Evolutionary conservation across 1,140 invertebrate genomes (phyloP), one percentile per base, ranked within the genome.

Genomic region (Saxidomus purpurata): DNA sequence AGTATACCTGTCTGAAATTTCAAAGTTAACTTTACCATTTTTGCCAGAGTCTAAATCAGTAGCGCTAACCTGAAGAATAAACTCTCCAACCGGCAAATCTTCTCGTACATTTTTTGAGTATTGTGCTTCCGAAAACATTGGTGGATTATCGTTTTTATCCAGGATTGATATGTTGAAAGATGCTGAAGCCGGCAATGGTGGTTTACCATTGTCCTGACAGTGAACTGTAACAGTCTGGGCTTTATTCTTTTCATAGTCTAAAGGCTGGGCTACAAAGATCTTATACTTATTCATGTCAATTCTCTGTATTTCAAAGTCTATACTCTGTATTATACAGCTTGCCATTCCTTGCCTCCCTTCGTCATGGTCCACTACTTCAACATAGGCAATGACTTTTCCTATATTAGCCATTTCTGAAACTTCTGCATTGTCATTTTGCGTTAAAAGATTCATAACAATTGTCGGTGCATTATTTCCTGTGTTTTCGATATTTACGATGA

Each of bases 131-230:
- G 55, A 38, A 95, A 99, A 99, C 13, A 40, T 13, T 43, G 87
- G 87, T 11, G 87, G 13, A 40, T 89, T 31, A 40, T 89, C 87
- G 36, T 89, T 89, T 55, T 74, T 47, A 61, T 89, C 87, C 47
- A 98, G 96, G 31, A 99, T 97, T 92, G 98, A 97, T 52, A 99
- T 96, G 4, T 97, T 96, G 85, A 99, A 97, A 94, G 97, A 97
- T 28, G 97, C 97, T 74, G 98, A 96, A 0, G 97, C 97, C 19
- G 97, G 97, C 4, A 98, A 95, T 15, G 97, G 97, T 36, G 98
- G 98, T 91, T 97, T 97, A 8, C 97, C 97, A 88, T 97, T 96
- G 0, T 98, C 98, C 93, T 98, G 97, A 25, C 98, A 98, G 28
- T 97, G 96, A 3, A 99, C 97, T 0, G 97, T 97, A 63, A 99